These are phyloP conservation scores for Nezara viridula DNA, from an alignment of 2,888 invertebrate genomes.

Conservation along the genomic window DNA sequence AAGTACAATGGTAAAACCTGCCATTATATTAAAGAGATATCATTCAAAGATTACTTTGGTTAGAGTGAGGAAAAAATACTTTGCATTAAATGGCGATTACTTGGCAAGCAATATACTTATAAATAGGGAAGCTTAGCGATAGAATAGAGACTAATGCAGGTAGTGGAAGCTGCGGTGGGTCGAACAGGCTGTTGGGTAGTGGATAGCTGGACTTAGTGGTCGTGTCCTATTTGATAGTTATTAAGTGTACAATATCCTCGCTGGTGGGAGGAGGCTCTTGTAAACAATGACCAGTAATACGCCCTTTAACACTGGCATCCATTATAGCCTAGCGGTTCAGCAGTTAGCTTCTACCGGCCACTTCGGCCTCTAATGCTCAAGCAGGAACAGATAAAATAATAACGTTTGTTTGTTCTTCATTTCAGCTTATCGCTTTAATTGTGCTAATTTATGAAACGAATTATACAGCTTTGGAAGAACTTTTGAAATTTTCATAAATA, in stretches of 20 bases:
- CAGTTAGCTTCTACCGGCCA: not conserved
- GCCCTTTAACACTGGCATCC: conserved; percentile 1
- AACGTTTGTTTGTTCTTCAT: too few species aligned
- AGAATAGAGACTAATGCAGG: conserved; percentile 8
- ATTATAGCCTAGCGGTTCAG: not conserved
- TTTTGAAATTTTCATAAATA: too few species aligned
- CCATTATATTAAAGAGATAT: too few species aligned
- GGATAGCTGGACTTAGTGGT: conserved; percentile 39
- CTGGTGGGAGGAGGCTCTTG: not conserved
- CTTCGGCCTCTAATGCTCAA: not conserved
- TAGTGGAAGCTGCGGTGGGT: conserved; percentile 2
- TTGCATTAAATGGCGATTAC: not conserved
- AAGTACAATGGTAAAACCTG: too few species aligned
- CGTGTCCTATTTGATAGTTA: conserved; percentile 47
- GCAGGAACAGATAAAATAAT: too few species aligned
- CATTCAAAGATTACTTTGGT: too few species aligned
- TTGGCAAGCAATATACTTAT: not conserved
- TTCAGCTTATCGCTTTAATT: too few species aligned
- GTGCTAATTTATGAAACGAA: too few species aligned
- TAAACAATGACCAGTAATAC: conserved; percentile 48
- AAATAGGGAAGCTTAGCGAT: not conserved
- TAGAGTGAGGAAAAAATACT: not conserved
- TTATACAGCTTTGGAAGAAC: too few species aligned
- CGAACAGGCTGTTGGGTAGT: not conserved
- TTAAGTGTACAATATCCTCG: conserved; percentile 44